phyloP scores from a whole-genome alignment of 1,140 invertebrate species.

The Bursaphelenchus mucronatus region DNA sequence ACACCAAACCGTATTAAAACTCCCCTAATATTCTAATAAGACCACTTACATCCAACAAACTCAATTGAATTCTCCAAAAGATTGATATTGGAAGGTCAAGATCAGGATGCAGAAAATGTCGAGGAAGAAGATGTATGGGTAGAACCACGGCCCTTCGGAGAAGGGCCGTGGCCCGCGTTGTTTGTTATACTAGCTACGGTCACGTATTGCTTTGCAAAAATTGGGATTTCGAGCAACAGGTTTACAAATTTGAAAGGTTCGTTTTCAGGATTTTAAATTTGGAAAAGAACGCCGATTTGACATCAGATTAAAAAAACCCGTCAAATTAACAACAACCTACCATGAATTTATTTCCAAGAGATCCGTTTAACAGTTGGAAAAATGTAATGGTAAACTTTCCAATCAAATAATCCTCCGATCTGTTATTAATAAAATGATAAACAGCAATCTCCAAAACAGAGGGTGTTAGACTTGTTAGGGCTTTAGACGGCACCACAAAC shows the following conservation, averaged over 20 bases:
- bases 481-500: slow-evolving; percentile 43
- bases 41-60: slow-evolving; percentile 35
- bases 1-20: no score
- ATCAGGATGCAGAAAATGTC: slow-evolving; percentile 97
- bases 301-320: no score
- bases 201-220: no score
- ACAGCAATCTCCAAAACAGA: slow-evolving; percentile 38
- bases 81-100: slow-evolving; percentile 88
- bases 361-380: slow-evolving; percentile 31
- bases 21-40: background rate
- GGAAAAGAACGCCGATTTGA: slow-evolving; percentile 7
- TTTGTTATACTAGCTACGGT: no score
- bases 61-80: slow-evolving; percentile 68
- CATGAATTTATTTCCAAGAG: slow-evolving; percentile 43
- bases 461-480: slow-evolving; percentile 41
- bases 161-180: no score
- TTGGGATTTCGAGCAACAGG: no score
- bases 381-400: slow-evolving; percentile 43
- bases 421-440: slow-evolving; percentile 41
- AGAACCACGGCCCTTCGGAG: no score
- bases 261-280: slow-evolving; percentile 19
- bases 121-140: slow-evolving; percentile 95
- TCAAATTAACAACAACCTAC: no score
- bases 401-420: slow-evolving; percentile 35
- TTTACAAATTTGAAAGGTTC: no score